A percentile compares a stretch with the other conserved stretches of the same genome.
phyloP scores from a whole-genome alignment of 2,113 vertebrate genomes.

The Eulacestoma nigropectus region DNA sequence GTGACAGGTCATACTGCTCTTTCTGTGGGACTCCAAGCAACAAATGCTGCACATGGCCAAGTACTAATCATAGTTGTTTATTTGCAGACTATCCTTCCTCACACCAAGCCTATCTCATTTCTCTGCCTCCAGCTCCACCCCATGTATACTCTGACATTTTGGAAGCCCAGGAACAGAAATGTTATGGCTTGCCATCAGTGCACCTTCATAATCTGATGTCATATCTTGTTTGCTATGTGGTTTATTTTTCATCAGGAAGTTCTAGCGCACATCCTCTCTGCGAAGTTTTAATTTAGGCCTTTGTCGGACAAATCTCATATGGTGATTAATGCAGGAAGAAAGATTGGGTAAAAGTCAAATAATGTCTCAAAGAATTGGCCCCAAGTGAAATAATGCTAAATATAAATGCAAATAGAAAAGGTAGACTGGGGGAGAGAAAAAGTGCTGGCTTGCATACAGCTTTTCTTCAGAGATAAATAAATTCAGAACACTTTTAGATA shows the following conservation, averaged over 20 bases:
- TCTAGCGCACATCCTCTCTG: not conserved
- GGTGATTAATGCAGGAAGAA: not conserved
- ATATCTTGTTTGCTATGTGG: not conserved
- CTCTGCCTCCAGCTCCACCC: not conserved
- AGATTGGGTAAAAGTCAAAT: not conserved
- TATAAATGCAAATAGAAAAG: constrained; percentile 14
- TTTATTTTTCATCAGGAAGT: not conserved
- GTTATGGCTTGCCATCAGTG: not conserved
- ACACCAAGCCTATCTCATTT: not conserved
- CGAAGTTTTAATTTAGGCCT: not conserved
- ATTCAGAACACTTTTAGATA: constrained; percentile 10
- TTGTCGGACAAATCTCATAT: not conserved
- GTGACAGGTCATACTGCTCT: not conserved
- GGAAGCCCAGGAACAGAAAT: not conserved
- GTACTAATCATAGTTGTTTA: not conserved
- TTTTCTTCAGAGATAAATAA: constrained; percentile 36
- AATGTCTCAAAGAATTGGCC: not conserved
- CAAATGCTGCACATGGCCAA: not conserved
- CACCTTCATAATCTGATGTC: not conserved
- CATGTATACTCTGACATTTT: not conserved
- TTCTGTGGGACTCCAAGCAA: not conserved
- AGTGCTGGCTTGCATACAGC: not conserved
- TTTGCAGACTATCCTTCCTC: not conserved
- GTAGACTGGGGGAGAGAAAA: not conserved
- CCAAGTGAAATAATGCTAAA: not conserved